Evolutionary conservation across 92 coral and sea anemone genomes (phyloP), one percentile per base, ranked within the genome.

Genomic region (Nematostella vectensis): DNA sequence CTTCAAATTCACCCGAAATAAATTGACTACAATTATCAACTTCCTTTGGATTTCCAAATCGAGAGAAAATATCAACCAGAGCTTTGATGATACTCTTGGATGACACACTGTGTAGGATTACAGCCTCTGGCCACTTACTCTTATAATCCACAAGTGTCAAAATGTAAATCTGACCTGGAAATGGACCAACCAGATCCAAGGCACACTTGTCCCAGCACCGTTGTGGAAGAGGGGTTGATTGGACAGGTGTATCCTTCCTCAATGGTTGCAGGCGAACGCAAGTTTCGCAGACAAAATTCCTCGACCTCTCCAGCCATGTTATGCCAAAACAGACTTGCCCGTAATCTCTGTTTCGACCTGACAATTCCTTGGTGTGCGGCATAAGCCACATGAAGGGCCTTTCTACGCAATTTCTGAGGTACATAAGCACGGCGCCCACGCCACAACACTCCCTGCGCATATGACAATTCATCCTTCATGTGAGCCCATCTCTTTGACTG

Each of bases 11-110:
- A 53, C 47, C 53, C n/a, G 83, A 68, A 10, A 29, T 40, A 52
- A 81, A 75, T 48, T 82, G 76, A n/a, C 58, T 64, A 24, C 83
- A 65, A 43, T 75, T 74, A 58, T 74, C 77, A 27, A 76, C 59
- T 17, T 74, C 73, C 62, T 67, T 78, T 1, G 77, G 87, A 29
- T 48, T 76, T 11, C 82, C 75, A 31, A 63, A 77, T 39, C 83
- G 67, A 4, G 75, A 55, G 27, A 75, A 81, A 2, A 81, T 49
- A 8, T 69, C 63, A 0, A 65, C 58, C 1, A 82, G 56, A 8
- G 40, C 65, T 45, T 20, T 55, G 11, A 75, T 71, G 18, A 75
- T 50, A 17, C 51, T 63, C 22, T 39, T 50, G 3, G 76, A 77
- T 16, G 80, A 65, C 29, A 66, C 58, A 23, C 30, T 33, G n/a